phyloP scores from a whole-genome alignment of 2,888 invertebrate species.

The Limenitis camilla region DNA sequence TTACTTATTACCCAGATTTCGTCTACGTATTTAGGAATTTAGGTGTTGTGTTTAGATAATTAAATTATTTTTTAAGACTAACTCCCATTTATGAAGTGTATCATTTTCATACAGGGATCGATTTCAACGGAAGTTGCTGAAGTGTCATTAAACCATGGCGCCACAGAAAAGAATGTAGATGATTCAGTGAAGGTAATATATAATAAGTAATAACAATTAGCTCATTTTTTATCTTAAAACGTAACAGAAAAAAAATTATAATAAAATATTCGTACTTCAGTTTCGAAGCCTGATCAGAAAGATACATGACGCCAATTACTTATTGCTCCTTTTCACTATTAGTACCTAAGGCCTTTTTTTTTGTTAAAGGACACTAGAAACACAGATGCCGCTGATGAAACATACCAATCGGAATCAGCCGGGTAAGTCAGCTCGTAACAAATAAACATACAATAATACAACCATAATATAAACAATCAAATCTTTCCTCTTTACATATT shows the following conservation, averaged over 20 bases:
- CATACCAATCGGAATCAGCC: conserved; percentile 58
- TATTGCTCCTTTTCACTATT: not conserved
- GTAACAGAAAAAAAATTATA: too few relatives aligned
- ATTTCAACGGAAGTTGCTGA: conserved; percentile 61
- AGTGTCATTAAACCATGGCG: conserved; percentile 47
- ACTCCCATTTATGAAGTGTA: not conserved
- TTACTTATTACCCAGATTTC: too few relatives aligned
- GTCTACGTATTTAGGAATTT: too few relatives aligned
- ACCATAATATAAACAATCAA: not conserved
- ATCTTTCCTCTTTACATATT: too few relatives aligned
- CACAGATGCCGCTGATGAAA: conserved; percentile 43
- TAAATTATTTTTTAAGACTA: not conserved
- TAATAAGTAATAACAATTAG: not conserved
- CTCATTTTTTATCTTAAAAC: too few relatives aligned
- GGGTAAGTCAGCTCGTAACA: conserved; percentile 49
- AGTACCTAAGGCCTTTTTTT: not conserved
- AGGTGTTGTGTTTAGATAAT: too few relatives aligned
- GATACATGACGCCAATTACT: too few relatives aligned
- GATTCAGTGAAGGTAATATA: conserved; percentile 34
- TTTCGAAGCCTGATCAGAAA: too few relatives aligned
- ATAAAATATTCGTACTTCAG: too few relatives aligned
- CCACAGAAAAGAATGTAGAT: conserved; percentile 35
- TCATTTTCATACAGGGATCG: conserved; percentile 45
- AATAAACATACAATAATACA: too few relatives aligned
- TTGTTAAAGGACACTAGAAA: conserved; percentile 32